Percentiles rank a stretch among this genome's conserved stretches.
Conservation (phyloP, 2,888 invertebrate genomes). For the Parnassius orleans region DNA sequence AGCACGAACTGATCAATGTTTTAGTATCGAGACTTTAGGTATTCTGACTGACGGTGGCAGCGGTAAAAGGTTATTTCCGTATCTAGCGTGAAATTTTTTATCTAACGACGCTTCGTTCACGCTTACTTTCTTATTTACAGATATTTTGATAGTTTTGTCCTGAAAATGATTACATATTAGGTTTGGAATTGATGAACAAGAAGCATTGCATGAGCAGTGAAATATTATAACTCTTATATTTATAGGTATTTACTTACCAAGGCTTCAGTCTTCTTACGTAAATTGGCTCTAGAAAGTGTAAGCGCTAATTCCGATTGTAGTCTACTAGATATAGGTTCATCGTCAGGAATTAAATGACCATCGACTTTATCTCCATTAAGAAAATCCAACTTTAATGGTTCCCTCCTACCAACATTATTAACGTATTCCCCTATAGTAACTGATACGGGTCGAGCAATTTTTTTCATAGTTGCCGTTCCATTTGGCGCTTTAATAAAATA, state of each 20-base stretch:
- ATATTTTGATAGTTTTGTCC: constrained; percentile 45
- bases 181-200: constrained; percentile 3
- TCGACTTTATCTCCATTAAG: constrained; percentile 73
- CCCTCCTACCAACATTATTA: constrained; percentile 77
- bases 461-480: constrained; percentile 80
- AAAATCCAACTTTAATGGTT: constrained; percentile 87
- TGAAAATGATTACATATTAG: constrained; percentile 53
- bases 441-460: constrained; percentile 82
- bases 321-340: constrained; percentile 82
- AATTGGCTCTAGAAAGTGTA: constrained; percentile 88
- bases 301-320: constrained; percentile 87
- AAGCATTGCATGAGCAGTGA: background rate
- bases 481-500: constrained; percentile 83
- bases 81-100: constrained; percentile 73
- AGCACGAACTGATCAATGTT: constrained; percentile 38
- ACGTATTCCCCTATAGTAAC: constrained; percentile 87
- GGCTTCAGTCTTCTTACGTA: constrained; percentile 86
- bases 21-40: constrained; percentile 68
- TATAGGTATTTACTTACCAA: constrained; percentile 36
- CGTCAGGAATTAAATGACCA: constrained; percentile 58
- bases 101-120: constrained; percentile 56
- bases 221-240: background rate
- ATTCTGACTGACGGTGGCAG: constrained; percentile 70
- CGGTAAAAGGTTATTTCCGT: constrained; percentile 74
- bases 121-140: constrained; percentile 36